phyloP scores from a whole-genome alignment of 2,113 vertebrate genomes.

The Protomyctophum bolini region DNA sequence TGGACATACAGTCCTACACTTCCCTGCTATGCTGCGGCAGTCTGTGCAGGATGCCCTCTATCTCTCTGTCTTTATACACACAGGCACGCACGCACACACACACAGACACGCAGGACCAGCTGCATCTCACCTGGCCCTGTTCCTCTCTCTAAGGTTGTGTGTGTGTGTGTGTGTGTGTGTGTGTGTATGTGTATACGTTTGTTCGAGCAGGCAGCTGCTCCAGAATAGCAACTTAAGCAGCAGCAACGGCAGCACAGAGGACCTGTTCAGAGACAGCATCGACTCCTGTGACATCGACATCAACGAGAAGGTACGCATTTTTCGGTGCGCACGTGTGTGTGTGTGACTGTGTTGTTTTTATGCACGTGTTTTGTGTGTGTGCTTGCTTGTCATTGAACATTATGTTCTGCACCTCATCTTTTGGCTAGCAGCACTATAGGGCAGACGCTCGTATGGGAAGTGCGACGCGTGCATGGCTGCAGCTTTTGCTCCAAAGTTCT shows the following conservation, averaged over 20 bases:
- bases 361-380: background rate
- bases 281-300: constrained; percentile 95
- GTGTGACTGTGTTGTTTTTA: background rate
- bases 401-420: background rate
- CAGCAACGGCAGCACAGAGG: constrained; percentile 95
- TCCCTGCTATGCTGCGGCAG: background rate
- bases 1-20: background rate
- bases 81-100: background rate
- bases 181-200: constrained; percentile 4
- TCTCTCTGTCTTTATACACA: background rate
- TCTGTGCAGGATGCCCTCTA: background rate
- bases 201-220: constrained; percentile 87
- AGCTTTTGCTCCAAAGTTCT: too few species aligned
- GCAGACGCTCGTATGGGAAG: too few species aligned
- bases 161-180: background rate
- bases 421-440: too few species aligned
- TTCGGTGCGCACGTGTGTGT: constrained; percentile 3
- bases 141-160: constrained; percentile 19
- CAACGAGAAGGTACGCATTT: constrained; percentile 88
- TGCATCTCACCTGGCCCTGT: constrained; percentile 9
- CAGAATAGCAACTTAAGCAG: constrained; percentile 97
- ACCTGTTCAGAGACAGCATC: constrained; percentile 94
- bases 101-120: background rate
- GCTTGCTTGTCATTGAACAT: background rate
- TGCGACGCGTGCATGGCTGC: too few species aligned